A percentile compares a stretch with the other conserved stretches of the same genome.
Evolutionary conservation across 1,140 invertebrate genomes (phyloP).

Genomic region (Mylabris phalerata): DNA sequence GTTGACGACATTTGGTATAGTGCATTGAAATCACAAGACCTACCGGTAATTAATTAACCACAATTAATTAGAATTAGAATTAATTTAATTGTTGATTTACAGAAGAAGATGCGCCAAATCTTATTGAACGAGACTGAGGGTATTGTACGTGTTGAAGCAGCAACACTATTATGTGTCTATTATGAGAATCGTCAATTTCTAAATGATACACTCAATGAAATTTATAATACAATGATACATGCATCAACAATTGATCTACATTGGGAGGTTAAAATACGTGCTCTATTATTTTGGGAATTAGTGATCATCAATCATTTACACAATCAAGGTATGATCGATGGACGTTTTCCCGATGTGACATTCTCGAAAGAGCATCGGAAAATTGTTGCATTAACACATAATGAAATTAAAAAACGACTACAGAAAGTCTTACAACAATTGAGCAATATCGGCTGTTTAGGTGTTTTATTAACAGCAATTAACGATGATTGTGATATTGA

Average conservation of each 20-base stretch:
- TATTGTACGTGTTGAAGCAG: constrained; percentile 64
- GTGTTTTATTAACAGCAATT: constrained; percentile 56
- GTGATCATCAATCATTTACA: constrained; percentile 57
- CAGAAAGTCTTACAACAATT: constrained; percentile 55
- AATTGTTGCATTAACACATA: constrained; percentile 62
- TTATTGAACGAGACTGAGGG: constrained; percentile 64
- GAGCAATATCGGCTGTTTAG: constrained; percentile 57
- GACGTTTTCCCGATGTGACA: constrained; percentile 64
- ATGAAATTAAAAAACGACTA: constrained; percentile 58
- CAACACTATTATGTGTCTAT: constrained; percentile 56
- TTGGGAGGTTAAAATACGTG: constrained; percentile 69
- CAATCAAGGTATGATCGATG: constrained; percentile 73
- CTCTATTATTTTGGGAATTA: constrained; percentile 62
- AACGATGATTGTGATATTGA: constrained; percentile 64
- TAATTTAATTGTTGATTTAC: constrained; percentile 28
- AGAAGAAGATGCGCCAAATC: constrained; percentile 57
- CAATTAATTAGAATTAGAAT: background rate
- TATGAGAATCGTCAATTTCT: constrained; percentile 58
- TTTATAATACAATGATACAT: constrained; percentile 54
- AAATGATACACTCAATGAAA: constrained; percentile 31
- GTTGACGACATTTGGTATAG: constrained; percentile 59
- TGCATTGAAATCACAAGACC: constrained; percentile 50
- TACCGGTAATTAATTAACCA: constrained; percentile 48
- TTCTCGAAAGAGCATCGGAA: constrained; percentile 71
- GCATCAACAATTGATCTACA: constrained; percentile 63